These are phyloP conservation scores for Rhynchonycteris naso DNA, from an alignment of 2,797 vertebrate genomes.

Conservation along the genomic window DNA sequence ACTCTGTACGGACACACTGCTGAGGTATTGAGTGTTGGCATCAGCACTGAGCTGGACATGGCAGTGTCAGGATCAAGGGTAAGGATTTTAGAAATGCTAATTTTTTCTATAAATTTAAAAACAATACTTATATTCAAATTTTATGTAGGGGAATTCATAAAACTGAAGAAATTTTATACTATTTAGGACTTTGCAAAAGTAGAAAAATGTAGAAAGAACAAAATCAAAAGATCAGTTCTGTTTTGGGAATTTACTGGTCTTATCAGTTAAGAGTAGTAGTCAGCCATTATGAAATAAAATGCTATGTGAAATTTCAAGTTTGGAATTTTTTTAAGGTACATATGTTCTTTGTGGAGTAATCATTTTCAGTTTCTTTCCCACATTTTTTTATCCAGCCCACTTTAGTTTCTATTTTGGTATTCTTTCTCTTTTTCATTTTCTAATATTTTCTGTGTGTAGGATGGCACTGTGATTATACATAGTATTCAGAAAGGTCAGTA, in stretches of 20 bases:
- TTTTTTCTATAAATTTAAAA: conserved; percentile 40
- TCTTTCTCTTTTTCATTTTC: conserved; percentile 14
- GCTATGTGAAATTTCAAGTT: conserved; percentile 40
- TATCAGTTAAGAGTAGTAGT: background rate
- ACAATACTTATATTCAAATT: conserved; percentile 23
- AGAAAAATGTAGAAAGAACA: conserved; percentile 26
- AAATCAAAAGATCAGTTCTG: conserved; percentile 2
- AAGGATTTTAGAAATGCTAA: conserved; percentile 72
- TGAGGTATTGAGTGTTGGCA: conserved; percentile 93
- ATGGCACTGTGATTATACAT: conserved; percentile 95
- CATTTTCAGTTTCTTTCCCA: conserved; percentile 17
- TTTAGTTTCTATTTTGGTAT: background rate
- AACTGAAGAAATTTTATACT: background rate
- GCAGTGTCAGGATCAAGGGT: conserved; percentile 96
- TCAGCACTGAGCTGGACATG: conserved; percentile 98
- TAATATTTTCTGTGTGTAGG: conserved; percentile 84
- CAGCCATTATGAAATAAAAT: conserved; percentile 12
- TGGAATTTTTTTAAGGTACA: conserved; percentile 21
- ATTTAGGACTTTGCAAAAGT: conserved; percentile 32
- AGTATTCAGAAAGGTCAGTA: conserved; percentile 95
- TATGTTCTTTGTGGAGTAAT: background rate
- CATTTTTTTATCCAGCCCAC: background rate
- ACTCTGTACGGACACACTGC: conserved; percentile 96
- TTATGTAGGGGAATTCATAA: background rate
- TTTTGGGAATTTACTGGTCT: conserved; percentile 11